Evolutionary conservation across 2,797 vertebrate species (phyloP).

Genomic region (Chloroceryle amazona): DNA sequence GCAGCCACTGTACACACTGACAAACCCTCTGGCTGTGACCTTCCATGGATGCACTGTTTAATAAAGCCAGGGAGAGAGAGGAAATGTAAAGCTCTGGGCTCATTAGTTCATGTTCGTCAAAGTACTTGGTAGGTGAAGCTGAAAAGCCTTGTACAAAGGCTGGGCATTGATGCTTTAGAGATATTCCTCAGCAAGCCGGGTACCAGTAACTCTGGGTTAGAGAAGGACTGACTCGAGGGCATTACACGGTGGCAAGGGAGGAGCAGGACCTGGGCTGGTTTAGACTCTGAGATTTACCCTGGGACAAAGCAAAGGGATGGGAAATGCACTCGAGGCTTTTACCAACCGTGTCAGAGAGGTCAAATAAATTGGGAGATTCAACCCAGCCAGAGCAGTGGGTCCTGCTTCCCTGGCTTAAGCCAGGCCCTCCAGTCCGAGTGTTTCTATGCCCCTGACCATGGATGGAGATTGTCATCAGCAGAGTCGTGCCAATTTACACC

Average conservation of each 20-base stretch:
- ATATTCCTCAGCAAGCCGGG: background rate
- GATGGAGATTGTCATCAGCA: background rate
- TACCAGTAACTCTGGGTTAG: background rate
- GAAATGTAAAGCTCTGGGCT: background rate
- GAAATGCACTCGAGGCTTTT: background rate
- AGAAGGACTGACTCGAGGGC: background rate
- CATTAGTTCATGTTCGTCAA: background rate
- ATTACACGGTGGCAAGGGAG: background rate
- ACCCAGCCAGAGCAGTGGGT: background rate
- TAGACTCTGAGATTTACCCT: background rate
- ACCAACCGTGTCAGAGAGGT: background rate
- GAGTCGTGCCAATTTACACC: accelerated
- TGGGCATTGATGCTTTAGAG: background rate
- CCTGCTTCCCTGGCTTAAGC: background rate
- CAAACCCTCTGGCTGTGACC: background rate
- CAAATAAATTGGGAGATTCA: background rate
- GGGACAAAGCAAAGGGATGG: background rate
- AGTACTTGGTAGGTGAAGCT: background rate
- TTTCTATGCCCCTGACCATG: background rate
- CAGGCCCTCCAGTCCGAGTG: background rate
- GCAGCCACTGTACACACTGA: background rate
- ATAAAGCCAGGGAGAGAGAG: background rate
- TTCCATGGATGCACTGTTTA: background rate
- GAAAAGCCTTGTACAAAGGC: background rate
- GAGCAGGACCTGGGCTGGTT: background rate